phyloP scores from a whole-genome alignment of 2,113 vertebrate genomes.

The Oryzias woworae region DNA sequence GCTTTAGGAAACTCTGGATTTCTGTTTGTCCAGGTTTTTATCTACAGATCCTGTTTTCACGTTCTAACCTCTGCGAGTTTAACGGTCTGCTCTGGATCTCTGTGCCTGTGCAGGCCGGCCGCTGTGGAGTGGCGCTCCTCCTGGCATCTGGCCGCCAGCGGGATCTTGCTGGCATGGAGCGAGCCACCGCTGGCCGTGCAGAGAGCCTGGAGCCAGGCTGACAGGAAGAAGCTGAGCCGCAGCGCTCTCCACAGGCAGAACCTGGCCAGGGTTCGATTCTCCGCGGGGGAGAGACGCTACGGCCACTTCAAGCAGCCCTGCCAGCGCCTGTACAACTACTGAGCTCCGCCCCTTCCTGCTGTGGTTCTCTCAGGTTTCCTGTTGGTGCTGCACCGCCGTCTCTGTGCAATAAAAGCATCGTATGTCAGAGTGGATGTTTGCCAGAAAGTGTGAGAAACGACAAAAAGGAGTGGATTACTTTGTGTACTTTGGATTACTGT shows the following conservation, averaged over 20 bases:
- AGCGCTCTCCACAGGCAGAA: constrained; percentile 72
- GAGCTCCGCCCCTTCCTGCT: constrained; percentile 4
- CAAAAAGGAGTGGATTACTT: too few species aligned
- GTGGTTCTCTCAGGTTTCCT: too few species aligned
- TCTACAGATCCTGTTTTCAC: not conserved
- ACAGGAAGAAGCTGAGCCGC: constrained; percentile 67
- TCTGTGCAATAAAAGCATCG: too few species aligned
- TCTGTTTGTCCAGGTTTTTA: too few species aligned
- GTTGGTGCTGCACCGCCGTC: not conserved
- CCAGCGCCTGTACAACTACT: constrained; percentile 75
- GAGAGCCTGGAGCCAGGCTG: constrained; percentile 43
- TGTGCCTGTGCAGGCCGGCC: constrained; percentile 57
- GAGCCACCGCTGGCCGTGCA: constrained; percentile 47
- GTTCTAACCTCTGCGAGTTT: too few species aligned
- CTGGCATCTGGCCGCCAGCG: constrained; percentile 67
- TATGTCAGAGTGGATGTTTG: too few species aligned
- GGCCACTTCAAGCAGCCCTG: constrained; percentile 74
- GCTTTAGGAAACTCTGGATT: too few species aligned
- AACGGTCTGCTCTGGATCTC: not conserved
- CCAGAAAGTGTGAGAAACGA: too few species aligned
- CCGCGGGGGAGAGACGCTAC: constrained; percentile 47
- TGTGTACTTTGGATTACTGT: too few species aligned
- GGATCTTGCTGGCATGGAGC: constrained; percentile 45
- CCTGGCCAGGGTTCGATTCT: constrained; percentile 58
- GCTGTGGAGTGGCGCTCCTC: constrained; percentile 57